Conservation (phyloP, 1,140 invertebrate species). For the Lordiphosa mommai region DNA sequence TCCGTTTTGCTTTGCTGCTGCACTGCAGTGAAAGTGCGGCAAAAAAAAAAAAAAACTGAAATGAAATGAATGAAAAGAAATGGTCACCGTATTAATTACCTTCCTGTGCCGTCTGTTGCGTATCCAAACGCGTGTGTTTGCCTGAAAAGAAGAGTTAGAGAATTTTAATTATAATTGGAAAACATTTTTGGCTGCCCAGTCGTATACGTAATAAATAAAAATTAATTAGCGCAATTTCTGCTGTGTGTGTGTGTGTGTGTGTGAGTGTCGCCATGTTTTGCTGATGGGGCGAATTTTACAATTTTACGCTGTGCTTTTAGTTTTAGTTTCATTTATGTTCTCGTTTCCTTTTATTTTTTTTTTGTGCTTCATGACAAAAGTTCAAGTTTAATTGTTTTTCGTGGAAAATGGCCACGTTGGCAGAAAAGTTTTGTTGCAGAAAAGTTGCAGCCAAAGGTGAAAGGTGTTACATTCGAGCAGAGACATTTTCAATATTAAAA, state of each 20-base stretch:
- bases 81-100: constrained; percentile 63
- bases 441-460: constrained; percentile 33
- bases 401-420: constrained; percentile 48
- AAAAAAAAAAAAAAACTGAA: no score
- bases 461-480: constrained; percentile 21
- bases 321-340: constrained; percentile 42
- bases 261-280: constrained; percentile 53
- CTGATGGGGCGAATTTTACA: constrained; percentile 58
- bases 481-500: constrained; percentile 5
- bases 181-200: constrained; percentile 29
- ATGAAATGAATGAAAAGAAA: constrained; percentile 7
- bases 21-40: constrained; percentile 50
- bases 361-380: constrained; percentile 60
- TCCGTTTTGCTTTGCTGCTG: constrained; percentile 4
- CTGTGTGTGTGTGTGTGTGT: background rate
- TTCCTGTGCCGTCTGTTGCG: constrained; percentile 66
- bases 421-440: constrained; percentile 35
- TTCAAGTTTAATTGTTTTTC: constrained; percentile 75
- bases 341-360: constrained; percentile 6
- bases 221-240: constrained; percentile 58
- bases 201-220: constrained; percentile 67
- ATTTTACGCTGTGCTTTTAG: constrained; percentile 49
- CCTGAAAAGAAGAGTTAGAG: constrained; percentile 49
- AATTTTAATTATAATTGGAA: constrained; percentile 62
- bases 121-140: constrained; percentile 64